These are phyloP conservation scores for Chaenocephalus aceratus DNA, from an alignment of 2,113 vertebrate genomes.

Conservation along the genomic window DNA sequence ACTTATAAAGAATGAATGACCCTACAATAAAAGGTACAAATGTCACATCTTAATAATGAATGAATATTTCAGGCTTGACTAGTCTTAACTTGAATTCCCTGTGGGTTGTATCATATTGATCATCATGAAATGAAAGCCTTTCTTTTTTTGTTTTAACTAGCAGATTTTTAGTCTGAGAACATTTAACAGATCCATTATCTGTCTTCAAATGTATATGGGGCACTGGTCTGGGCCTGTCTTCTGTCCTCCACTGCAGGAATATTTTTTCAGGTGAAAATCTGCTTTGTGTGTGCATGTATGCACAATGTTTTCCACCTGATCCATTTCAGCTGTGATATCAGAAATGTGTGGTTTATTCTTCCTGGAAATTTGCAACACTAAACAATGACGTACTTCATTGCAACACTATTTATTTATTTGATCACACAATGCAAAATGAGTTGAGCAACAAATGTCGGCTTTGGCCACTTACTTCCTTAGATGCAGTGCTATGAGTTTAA, in stretches of 20 bases:
- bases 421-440: not conserved
- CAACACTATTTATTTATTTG: not conserved
- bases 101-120: not conserved
- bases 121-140: too few species aligned
- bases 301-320: not conserved
- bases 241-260: not conserved
- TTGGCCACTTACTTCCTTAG: not conserved
- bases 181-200: not conserved
- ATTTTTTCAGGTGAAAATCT: not conserved
- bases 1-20: not conserved
- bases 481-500: slow-evolving; percentile 1
- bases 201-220: not conserved
- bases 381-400: not conserved
- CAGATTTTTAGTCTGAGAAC: too few species aligned
- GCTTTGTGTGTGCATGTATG: not conserved
- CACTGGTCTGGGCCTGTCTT: slow-evolving; percentile 2
- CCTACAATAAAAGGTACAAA: not conserved
- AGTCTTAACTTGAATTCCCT: not conserved
- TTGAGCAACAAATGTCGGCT: not conserved
- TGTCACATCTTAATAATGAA: not conserved
- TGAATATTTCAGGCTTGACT: too few species aligned
- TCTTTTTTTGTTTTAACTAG: too few species aligned
- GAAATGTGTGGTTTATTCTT: not conserved
- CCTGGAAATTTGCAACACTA: not conserved
- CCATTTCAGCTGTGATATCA: not conserved